A percentile compares a stretch with the other conserved stretches of the same genome.
Evolutionary conservation across 2,113 vertebrate species (phyloP).

Genomic region (Callocephalon fimbriatum): DNA sequence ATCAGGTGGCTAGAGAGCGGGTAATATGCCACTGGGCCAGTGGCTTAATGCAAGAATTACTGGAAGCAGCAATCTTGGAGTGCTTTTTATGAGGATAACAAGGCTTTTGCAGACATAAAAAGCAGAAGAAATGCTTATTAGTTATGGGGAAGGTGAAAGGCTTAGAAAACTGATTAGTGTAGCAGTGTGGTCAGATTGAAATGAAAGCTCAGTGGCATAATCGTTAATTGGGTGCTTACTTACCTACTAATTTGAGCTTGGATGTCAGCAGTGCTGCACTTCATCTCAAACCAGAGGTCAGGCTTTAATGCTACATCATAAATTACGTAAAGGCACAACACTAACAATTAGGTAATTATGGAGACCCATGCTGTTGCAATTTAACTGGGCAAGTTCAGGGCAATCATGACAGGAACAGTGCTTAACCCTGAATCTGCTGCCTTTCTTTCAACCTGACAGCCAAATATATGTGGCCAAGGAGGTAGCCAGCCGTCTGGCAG

Average conservation of each 20-base stretch:
- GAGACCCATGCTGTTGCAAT: constrained; percentile 80
- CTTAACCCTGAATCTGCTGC: constrained; percentile 76
- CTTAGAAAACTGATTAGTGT: constrained; percentile 81
- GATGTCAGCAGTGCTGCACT: constrained; percentile 77
- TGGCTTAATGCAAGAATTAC: constrained; percentile 58
- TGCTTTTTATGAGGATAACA: constrained; percentile 72
- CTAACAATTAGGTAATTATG: constrained; percentile 84
- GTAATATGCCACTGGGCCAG: constrained; percentile 7
- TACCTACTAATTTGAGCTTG: constrained; percentile 83
- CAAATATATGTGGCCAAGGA: neutral
- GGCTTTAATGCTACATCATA: constrained; percentile 81
- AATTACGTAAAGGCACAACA: constrained; percentile 81
- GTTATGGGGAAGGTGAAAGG: constrained; percentile 78
- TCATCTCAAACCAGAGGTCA: constrained; percentile 80
- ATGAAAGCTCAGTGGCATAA: constrained; percentile 77
- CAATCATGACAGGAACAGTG: constrained; percentile 73
- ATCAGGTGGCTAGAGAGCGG: neutral
- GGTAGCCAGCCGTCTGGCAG: constrained; percentile 35
- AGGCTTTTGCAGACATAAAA: constrained; percentile 73
- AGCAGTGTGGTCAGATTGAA: constrained; percentile 80
- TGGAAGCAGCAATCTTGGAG: constrained; percentile 56
- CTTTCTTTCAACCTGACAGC: constrained; percentile 40
- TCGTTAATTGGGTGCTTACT: constrained; percentile 83
- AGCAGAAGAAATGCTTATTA: constrained; percentile 77
- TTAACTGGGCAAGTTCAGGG: constrained; percentile 81